Base-by-base conservation (phyloP, 2,888 invertebrate genomes). In the Calliphora vomitoria region DNA sequence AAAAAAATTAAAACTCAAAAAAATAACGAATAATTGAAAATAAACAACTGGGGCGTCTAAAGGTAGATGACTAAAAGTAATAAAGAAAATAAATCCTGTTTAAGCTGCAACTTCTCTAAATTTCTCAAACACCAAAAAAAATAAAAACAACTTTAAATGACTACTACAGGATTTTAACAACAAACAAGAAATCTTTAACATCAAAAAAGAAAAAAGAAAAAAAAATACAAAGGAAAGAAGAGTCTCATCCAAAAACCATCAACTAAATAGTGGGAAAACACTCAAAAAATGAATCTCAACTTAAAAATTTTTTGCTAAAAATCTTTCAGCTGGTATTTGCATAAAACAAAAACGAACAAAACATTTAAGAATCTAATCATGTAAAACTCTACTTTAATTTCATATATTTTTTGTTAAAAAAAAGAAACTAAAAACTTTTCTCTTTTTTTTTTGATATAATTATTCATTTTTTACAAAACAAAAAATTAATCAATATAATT, bases 61-160 rank as follows among this genome's bases (percentile, higher is more conserved):
- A 90, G 92, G 92, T 92, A 92, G 91, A 91, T 90, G 91, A 91
- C 86, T 85, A 87, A 84, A 85, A 82, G 35, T 66, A 74, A 82
- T 58, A 44, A 66, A 82, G 71, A 8, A 66, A 68, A 20, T n/a
- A 75, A 80, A 44, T 20, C 44, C 82, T 72, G 72, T 78, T 68
- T 78, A 35, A 82, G 85, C 87, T 84, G 84, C 69, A 64, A 53
- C 64, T 50, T 74, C 38, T 44, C 53, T 64, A 38, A 55, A 79
- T 15, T 31, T 41, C 58, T 78, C 76, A 88, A 87, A 85, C 82
- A 72, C 35, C 72, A 79, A 86, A 79, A 55, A 88, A 80, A 53
- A 35, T 76, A 82, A 86, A 55, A 31, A 13, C 38, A 18, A 18
- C 38, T 60, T 25, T 6, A 8, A 60, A 4, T 38, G 10, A 81